These are phyloP conservation scores for Serrognathus titanus DNA, from an alignment of 2,888 invertebrate species.

Conservation along the genomic window DNA sequence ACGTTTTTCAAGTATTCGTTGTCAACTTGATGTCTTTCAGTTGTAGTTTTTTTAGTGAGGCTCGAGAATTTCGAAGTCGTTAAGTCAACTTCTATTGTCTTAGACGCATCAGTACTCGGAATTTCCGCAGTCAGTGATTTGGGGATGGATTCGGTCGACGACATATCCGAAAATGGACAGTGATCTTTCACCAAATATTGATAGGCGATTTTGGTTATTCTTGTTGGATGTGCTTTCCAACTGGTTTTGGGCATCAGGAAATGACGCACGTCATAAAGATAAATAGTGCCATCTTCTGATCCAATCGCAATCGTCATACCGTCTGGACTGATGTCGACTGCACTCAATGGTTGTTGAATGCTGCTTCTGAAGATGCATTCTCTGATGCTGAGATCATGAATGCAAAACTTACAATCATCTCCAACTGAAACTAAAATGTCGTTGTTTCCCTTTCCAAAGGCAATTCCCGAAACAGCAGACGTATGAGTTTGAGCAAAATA, in stretches of 20 bases:
- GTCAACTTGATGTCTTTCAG: slow-evolving; percentile 4
- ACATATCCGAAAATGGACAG: background rate
- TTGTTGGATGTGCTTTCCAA: slow-evolving; percentile 27
- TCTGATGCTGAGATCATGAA: slow-evolving; percentile 30
- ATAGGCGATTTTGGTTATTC: slow-evolving; percentile 15
- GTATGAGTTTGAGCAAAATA: slow-evolving; percentile 30
- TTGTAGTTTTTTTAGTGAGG: slow-evolving; percentile 1
- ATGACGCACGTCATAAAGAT: slow-evolving; percentile 38
- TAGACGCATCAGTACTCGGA: too few species aligned
- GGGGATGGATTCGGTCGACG: background rate
- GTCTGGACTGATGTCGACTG: slow-evolving; percentile 36
- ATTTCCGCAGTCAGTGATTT: background rate
- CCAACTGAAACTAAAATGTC: slow-evolving; percentile 36
- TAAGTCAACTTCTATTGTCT: background rate
- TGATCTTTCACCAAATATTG: slow-evolving; percentile 6
- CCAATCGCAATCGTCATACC: slow-evolving; percentile 36
- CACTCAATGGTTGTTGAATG: slow-evolving; percentile 34
- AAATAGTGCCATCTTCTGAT: slow-evolving; percentile 35
- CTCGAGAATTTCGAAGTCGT: slow-evolving; percentile 4
- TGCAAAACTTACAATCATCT: slow-evolving; percentile 37
- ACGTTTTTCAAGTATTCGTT: slow-evolving; percentile 18
- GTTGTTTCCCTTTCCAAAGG: slow-evolving; percentile 27
- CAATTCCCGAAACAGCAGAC: slow-evolving; percentile 32
- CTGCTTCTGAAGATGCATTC: slow-evolving; percentile 35
- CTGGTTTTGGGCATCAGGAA: slow-evolving; percentile 32